These are phyloP conservation scores for Hoplostethus atlanticus DNA, from an alignment of 2,797 vertebrate species.

Conservation along the genomic window DNA sequence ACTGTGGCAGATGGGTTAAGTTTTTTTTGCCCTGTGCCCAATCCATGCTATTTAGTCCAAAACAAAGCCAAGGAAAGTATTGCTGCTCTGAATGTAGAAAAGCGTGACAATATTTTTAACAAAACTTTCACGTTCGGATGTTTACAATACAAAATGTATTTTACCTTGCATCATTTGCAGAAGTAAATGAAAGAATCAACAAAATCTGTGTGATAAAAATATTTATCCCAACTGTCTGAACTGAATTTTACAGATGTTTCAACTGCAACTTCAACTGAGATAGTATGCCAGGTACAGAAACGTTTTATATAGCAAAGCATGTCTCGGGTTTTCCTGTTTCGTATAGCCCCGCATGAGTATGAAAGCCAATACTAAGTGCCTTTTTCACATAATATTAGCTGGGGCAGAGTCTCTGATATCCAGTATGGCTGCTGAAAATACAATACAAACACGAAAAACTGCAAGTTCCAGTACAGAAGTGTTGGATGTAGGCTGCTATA, in stretches of 20 bases:
- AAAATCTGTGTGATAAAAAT: background rate
- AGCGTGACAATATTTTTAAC: too few species aligned
- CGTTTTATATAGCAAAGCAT: background rate
- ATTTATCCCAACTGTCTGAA: background rate
- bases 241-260: background rate
- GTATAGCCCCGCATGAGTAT: background rate
- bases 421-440: background rate
- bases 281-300: background rate
- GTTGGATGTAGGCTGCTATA: background rate
- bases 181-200: slow-evolving; percentile 15
- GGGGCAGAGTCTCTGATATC: background rate
- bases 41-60: too few species aligned
- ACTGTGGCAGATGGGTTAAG: too few species aligned
- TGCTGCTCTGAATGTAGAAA: too few species aligned
- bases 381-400: background rate
- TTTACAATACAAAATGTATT: background rate
- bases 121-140: background rate
- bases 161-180: slow-evolving; percentile 2
- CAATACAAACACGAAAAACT: background rate
- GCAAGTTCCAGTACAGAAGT: background rate
- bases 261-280: background rate
- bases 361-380: background rate
- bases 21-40: too few species aligned
- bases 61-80: too few species aligned
- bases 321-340: background rate